phyloP scores from a whole-genome alignment of 2,113 vertebrate genomes.

The Nothobranchius furzeri region DNA sequence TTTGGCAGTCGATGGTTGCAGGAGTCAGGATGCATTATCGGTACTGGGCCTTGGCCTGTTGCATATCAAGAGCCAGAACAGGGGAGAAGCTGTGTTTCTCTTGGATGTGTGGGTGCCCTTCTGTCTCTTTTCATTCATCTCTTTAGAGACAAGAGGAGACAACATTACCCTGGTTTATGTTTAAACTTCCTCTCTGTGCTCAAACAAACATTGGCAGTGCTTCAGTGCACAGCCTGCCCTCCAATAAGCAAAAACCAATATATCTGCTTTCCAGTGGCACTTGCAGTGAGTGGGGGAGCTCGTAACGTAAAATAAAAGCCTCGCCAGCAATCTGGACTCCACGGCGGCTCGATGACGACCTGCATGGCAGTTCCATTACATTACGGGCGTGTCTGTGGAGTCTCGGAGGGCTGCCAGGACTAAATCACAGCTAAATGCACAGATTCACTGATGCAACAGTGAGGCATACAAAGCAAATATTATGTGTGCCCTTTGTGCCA shows the following conservation, averaged over 20 bases:
- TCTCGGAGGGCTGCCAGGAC: conserved; percentile 2
- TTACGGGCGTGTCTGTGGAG: conserved; percentile 16
- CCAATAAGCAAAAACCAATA: conserved; percentile 39
- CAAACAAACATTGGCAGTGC: conserved; percentile 15
- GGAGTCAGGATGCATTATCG: conserved; percentile 46
- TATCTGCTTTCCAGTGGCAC: conserved; percentile 25
- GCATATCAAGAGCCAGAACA: background rate
- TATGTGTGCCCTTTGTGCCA: background rate
- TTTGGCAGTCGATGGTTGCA: conserved; percentile 31
- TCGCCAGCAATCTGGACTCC: conserved; percentile 18
- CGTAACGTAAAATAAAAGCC: conserved; percentile 45
- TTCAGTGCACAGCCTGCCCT: background rate
- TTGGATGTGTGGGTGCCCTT: conserved; percentile 12
- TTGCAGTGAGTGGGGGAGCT: conserved; percentile 21
- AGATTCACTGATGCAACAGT: conserved; percentile 19
- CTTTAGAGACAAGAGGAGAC: conserved; percentile 1
- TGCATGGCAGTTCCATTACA: conserved; percentile 25
- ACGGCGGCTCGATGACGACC: background rate
- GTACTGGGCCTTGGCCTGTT: conserved; percentile 18
- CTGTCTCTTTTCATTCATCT: conserved; percentile 6
- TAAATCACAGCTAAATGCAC: conserved; percentile 3
- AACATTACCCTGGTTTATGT: conserved; percentile 14
- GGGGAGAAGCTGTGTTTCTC: conserved; percentile 3
- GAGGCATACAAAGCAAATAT: conserved; percentile 19
- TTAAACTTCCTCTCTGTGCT: conserved; percentile 27